Conservation (phyloP, 2,113 vertebrate species). For the Manacus vitellinus region DNA sequence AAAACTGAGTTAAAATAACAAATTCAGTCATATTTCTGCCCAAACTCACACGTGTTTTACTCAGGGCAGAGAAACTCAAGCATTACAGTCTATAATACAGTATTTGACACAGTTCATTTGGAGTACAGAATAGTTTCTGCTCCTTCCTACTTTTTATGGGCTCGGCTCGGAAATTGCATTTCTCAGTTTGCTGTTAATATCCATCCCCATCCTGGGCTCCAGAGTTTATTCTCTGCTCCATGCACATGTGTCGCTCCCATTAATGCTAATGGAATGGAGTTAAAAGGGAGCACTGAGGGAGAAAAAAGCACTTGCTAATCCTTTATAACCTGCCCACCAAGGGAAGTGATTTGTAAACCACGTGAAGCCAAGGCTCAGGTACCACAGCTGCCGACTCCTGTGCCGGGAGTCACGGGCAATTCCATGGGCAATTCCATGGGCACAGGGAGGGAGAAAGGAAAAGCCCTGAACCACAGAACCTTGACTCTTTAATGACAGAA, state of each 20-base stretch:
- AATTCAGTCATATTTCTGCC: neutral
- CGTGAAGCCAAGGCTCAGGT: neutral
- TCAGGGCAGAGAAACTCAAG: conserved; percentile 3
- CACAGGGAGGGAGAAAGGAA: neutral
- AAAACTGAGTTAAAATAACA: conserved; percentile 50
- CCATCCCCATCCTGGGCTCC: neutral
- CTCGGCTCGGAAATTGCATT: conserved; percentile 34
- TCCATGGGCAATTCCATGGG: neutral
- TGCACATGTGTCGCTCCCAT: neutral
- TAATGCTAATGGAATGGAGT: conserved; percentile 47
- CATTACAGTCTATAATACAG: conserved; percentile 11
- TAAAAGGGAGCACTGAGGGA: conserved; percentile 23
- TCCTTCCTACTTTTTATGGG: conserved; percentile 59
- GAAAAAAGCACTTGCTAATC: conserved; percentile 14
- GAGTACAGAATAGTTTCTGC: conserved; percentile 62
- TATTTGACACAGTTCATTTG: conserved; percentile 63
- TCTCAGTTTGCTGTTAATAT: conserved; percentile 56
- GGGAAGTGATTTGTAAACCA: neutral
- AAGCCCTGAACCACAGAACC: neutral
- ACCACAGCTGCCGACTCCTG: neutral
- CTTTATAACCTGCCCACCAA: neutral
- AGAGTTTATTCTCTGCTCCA: conserved; percentile 7
- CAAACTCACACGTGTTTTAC: neutral
- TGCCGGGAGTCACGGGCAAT: neutral
- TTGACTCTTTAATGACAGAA: neutral